Base-by-base conservation (phyloP, 2,888 invertebrate genomes). In the Pyrrhia umbra region DNA sequence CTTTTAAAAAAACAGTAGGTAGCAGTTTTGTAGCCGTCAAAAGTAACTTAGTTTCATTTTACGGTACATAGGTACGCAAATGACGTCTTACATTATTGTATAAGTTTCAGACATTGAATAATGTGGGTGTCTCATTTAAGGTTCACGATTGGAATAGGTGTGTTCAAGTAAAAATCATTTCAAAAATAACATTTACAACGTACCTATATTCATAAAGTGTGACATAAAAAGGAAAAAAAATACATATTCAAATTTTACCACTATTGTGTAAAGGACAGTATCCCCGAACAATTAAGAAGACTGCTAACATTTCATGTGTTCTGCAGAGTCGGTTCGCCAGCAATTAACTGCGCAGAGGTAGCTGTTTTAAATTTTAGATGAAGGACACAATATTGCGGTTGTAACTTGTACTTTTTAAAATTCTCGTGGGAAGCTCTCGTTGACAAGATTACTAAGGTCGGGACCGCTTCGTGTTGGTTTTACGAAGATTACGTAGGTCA, bases 331-430 rank as follows among this genome's bases (percentile, higher is more conserved):
- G 76, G 80, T 77, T 77, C 68, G 73, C 77, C 73, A 76, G 70
- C 85, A 88, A 88, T 88, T 88, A 88, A 73, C 78, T 56, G 61
- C 61, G 54, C 61, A 54, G 70, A 74, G 75, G 77, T 65, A 50
- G 68, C 74, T 81, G 79, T 68, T 84, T 84, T 87, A 82, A 85
- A 85, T 85, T 83, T 86, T 81, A 87, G 77, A 87, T 83, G 83
- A 85, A 86, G 85, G 84, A 77, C 80, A 75, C 49, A 77, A 68
- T 78, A 72, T 73, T 81, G 83, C 65, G 85, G 83, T 84, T 82
- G 79, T 67, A 82, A 75, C 79, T 78, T 73, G 77, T 65, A 80
- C 78, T 84, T 83, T 83, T 85, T 76, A 78, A 82, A 83, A 75
- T 75, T 59, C 78, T 71, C 76, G 77, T 78, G 83, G 82, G 80